These are phyloP conservation scores for Euzophera pinguis DNA, from an alignment of 2,888 invertebrate genomes.

Conservation along the genomic window DNA sequence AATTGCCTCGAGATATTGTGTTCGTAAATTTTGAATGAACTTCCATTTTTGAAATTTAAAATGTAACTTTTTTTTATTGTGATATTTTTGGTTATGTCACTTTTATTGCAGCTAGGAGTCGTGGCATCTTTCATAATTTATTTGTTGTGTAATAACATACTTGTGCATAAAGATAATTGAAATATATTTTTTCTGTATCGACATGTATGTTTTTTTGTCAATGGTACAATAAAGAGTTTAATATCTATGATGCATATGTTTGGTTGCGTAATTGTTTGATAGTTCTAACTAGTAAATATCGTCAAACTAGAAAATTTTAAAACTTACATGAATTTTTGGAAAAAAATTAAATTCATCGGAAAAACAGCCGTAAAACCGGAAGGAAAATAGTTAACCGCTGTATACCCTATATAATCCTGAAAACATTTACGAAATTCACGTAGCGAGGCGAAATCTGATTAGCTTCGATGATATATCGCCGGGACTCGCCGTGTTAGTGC, in stretches of 20 bases:
- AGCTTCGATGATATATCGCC: constrained; percentile 74
- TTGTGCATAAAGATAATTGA: background rate
- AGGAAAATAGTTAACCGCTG: constrained; percentile 45
- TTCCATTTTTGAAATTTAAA: constrained; percentile 47
- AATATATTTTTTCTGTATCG: too few relatives aligned
- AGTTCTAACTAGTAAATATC: too few relatives aligned
- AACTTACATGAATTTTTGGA: background rate
- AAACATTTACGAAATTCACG: constrained; percentile 58
- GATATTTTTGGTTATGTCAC: background rate
- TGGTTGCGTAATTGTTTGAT: too few relatives aligned
- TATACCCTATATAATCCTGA: constrained; percentile 55
- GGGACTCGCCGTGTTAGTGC: constrained; percentile 67
- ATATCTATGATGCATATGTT: too few relatives aligned
- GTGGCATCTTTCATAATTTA: background rate
- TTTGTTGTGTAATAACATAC: background rate
- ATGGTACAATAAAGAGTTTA: too few relatives aligned
- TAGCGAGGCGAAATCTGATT: constrained; percentile 66
- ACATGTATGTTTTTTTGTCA: too few relatives aligned
- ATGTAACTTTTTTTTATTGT: constrained; percentile 17
- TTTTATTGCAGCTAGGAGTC: constrained; percentile 3
- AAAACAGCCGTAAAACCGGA: constrained; percentile 26
- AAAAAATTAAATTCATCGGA: background rate
- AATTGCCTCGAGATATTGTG: constrained; percentile 53
- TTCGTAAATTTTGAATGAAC: constrained; percentile 67
- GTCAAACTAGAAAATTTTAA: too few relatives aligned